A percentile compares a stretch with the other conserved stretches of the same genome.
phyloP scores from a whole-genome alignment of 2,797 vertebrate species.

The Limosa lapponica region DNA sequence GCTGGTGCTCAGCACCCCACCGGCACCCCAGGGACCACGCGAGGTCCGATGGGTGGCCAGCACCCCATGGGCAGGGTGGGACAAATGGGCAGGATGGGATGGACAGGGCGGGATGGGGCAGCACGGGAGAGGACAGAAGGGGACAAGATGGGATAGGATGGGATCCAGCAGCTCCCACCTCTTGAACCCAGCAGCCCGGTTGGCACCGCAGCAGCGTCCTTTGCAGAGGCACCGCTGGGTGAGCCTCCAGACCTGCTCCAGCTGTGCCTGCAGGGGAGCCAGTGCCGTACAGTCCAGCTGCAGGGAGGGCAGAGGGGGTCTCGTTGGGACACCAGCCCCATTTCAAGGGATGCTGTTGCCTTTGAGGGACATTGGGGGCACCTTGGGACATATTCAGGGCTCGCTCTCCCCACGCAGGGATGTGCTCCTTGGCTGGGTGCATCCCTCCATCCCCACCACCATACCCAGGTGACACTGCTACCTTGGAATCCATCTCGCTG shows the following conservation, averaged over 20 bases:
- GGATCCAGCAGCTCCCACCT: constrained; percentile 46
- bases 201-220: constrained; percentile 25
- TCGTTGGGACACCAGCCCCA: not conserved
- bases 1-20: rapidly evolving
- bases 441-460: not conserved
- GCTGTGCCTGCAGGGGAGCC: constrained; percentile 55
- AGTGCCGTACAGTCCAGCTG: constrained; percentile 61
- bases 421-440: not conserved
- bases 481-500: constrained; percentile 61
- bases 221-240: constrained; percentile 60
- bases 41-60: not conserved
- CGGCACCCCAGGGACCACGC: rapidly evolving
- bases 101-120: not conserved
- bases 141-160: no score
- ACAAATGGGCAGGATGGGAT: not conserved
- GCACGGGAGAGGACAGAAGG: not conserved
- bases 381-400: not conserved
- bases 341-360: not conserved
- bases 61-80: not conserved
- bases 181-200: constrained; percentile 45
- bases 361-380: not conserved
- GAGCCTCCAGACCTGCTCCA: constrained; percentile 63
- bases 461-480: not conserved
- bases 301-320: not conserved
- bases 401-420: not conserved